phyloP scores from a whole-genome alignment of 2,113 vertebrate genomes.

The Pristiophorus japonicus region DNA sequence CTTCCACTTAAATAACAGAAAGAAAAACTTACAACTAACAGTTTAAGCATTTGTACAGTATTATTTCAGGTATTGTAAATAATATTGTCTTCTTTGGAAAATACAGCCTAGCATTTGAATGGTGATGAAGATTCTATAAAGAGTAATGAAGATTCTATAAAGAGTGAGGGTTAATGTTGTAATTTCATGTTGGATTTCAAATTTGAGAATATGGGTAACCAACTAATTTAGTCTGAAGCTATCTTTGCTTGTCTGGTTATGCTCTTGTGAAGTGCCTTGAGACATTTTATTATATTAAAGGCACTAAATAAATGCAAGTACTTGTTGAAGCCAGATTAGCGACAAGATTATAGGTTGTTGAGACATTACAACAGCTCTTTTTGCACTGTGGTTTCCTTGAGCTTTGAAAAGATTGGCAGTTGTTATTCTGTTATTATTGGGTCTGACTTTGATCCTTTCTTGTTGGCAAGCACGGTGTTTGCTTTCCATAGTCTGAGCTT shows the following conservation, averaged over 20 bases:
- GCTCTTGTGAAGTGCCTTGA: neutral
- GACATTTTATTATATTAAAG: neutral
- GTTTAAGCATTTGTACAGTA: neutral
- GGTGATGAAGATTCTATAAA: neutral
- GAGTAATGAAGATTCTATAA: neutral
- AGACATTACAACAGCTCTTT: neutral
- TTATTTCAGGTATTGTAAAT: neutral
- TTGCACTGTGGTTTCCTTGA: neutral
- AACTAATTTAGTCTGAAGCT: neutral
- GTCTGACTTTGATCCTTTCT: neutral
- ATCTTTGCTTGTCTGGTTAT: neutral
- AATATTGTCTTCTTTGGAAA: neutral
- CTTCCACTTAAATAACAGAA: neutral
- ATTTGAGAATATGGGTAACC: neutral
- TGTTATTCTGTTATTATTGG: conserved; percentile 27
- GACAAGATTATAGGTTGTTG: neutral
- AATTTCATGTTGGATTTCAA: neutral
- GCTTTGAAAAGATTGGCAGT: neutral
- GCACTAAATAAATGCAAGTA: neutral
- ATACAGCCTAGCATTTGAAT: neutral
- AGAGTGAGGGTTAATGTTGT: neutral
- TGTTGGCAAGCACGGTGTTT: neutral
- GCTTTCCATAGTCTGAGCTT: neutral
- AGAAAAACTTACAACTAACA: neutral
- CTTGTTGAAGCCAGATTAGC: neutral